Evolutionary conservation across 1,140 invertebrate genomes (phyloP), one percentile per base, ranked within the genome.

Genomic region (Trichonephila inaurata): DNA sequence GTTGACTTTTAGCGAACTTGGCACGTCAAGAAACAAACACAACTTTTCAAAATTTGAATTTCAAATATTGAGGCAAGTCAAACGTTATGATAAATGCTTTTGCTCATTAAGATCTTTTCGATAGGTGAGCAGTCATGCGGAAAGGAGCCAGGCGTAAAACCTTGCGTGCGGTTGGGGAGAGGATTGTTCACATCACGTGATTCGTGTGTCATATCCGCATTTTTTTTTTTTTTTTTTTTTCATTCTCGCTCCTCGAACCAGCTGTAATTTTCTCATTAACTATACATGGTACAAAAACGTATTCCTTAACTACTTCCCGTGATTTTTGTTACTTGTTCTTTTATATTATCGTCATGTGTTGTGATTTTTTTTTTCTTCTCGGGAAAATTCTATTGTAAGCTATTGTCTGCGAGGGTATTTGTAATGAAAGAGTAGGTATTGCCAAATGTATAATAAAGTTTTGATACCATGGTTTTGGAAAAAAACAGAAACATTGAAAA

Each of bases 1-100:
- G 85, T 87, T 87, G 85, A 87, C 85, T 87, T 87, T 87, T 40
- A 64, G 21, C n/a, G 60, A 21, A 87, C 24, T 24, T 3, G 61
- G 21, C 44, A 21, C 85, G 61, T 61, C 85, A 87, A 87, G 85
- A 87, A 87, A 87, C 85, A 87, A 87, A 87, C 85, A 87, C 85
- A 87, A 87, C 85, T 87, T 64, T 87, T 87, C 60, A 87, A 87
- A 87, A 87, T 87, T 87, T 87, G 85, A 87, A 87, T 87, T 87
- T 87, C 85, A 87, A 87, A 87, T 87, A 87, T 87, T 87, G 44
- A 61, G 60, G 60, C 14, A 58, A 87, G 85, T 87, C 85, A 87
- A 87, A 87, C 85, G 44, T 61, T 62, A 87, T 87, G 85, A 87
- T 87, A 87, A 87, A 87, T 87, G 85, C 85, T 87, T 87, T 87